phyloP scores from a whole-genome alignment of 2,113 vertebrate genomes.

The Hypanus sabinus region DNA sequence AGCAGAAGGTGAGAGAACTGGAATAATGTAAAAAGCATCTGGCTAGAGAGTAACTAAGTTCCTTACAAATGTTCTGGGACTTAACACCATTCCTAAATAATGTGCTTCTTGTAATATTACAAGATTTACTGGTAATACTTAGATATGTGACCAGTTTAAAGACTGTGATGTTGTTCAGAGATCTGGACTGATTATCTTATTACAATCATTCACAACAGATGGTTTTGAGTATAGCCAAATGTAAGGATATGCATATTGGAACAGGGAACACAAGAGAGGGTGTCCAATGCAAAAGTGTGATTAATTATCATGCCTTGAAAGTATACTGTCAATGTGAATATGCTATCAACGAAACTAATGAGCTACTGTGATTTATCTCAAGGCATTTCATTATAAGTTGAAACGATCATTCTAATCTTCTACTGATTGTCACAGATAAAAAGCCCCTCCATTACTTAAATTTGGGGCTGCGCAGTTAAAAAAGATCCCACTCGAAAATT shows the following conservation, averaged over 20 bases:
- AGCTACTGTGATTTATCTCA: neutral
- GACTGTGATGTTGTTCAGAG: neutral
- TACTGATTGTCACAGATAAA: neutral
- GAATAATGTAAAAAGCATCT: slow-evolving; percentile 18
- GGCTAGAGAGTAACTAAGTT: neutral
- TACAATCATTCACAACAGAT: neutral
- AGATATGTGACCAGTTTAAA: slow-evolving; percentile 12
- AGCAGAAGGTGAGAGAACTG: slow-evolving; percentile 13
- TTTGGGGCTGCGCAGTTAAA: neutral
- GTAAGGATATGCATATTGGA: slow-evolving; percentile 29
- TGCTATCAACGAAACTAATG: neutral
- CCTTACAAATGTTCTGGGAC: neutral
- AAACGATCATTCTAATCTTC: neutral
- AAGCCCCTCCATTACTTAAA: neutral
- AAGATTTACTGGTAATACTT: neutral
- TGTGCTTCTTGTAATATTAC: neutral
- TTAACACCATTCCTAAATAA: slow-evolving; percentile 15
- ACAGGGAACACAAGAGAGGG: neutral
- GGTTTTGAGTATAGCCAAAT: slow-evolving; percentile 7
- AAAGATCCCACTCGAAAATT: neutral
- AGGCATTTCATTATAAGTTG: neutral
- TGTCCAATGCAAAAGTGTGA: slow-evolving; percentile 32
- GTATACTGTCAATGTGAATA: neutral
- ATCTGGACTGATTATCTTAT: neutral
- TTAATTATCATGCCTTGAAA: slow-evolving; percentile 29